Conservation (phyloP, 2,888 invertebrate genomes). For the Apodemia hepburni region DNA sequence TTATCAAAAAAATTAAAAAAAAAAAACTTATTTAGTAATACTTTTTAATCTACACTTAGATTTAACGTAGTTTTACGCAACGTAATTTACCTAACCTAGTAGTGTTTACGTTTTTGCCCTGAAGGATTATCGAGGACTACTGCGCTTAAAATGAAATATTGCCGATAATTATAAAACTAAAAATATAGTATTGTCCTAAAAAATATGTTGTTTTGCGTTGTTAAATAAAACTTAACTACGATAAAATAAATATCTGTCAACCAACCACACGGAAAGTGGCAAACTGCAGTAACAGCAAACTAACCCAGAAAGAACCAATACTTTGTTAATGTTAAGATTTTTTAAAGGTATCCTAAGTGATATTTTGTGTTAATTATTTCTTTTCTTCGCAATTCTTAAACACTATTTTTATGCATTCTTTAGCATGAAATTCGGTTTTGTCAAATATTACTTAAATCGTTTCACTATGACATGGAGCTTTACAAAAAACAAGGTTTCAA, state of each 20-base stretch:
- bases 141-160: too few relatives aligned
- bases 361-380: neutral
- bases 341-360: neutral
- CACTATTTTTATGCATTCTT: neutral
- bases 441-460: neutral
- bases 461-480: too few relatives aligned
- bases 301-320: conserved; percentile 1
- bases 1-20: too few relatives aligned
- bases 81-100: too few relatives aligned
- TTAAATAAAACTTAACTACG: neutral
- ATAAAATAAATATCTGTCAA: neutral
- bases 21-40: too few relatives aligned
- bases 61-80: too few relatives aligned
- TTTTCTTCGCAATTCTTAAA: neutral
- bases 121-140: too few relatives aligned
- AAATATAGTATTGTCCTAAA: too few relatives aligned
- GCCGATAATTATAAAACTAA: neutral
- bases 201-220: neutral
- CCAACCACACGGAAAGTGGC: neutral
- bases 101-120: too few relatives aligned
- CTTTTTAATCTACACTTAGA: too few relatives aligned
- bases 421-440: neutral
- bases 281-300: neutral
- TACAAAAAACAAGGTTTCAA: too few relatives aligned
- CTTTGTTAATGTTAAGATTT: neutral